Conservation (phyloP, 2,113 vertebrate genomes). For the Eublepharis macularius region DNA sequence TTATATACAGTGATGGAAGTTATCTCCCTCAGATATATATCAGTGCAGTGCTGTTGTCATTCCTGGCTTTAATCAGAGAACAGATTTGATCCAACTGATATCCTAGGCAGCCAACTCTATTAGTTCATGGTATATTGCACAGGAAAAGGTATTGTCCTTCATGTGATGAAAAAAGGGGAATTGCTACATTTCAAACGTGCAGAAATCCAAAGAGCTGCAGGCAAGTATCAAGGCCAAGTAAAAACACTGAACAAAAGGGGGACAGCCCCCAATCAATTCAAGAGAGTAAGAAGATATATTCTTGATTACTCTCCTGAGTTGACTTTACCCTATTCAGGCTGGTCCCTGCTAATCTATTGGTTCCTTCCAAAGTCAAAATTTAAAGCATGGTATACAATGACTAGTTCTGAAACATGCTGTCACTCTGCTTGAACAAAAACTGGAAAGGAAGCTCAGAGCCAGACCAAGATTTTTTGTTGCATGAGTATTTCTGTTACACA, state of each 20-base stretch:
- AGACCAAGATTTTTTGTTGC: neutral
- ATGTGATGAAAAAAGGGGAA: neutral
- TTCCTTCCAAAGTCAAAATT: neutral
- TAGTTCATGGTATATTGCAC: neutral
- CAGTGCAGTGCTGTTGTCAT: neutral
- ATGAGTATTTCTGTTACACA: neutral
- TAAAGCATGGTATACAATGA: no score
- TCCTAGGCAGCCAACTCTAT: neutral
- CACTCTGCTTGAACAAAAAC: neutral
- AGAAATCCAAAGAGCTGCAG: neutral
- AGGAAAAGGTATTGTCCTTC: neutral
- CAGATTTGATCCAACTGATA: neutral
- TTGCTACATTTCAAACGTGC: neutral
- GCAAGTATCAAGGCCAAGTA: neutral
- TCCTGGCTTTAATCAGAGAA: neutral
- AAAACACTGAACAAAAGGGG: neutral
- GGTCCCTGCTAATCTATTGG: neutral
- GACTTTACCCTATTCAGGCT: neutral
- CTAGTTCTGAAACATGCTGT: no score
- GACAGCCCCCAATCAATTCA: neutral
- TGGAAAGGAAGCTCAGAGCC: neutral
- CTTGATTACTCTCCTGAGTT: neutral
- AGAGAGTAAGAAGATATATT: neutral
- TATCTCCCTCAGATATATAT: neutral
- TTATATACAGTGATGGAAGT: neutral